phyloP scores from a whole-genome alignment of 2,888 invertebrate species.

The Syrphus vitripennis region DNA sequence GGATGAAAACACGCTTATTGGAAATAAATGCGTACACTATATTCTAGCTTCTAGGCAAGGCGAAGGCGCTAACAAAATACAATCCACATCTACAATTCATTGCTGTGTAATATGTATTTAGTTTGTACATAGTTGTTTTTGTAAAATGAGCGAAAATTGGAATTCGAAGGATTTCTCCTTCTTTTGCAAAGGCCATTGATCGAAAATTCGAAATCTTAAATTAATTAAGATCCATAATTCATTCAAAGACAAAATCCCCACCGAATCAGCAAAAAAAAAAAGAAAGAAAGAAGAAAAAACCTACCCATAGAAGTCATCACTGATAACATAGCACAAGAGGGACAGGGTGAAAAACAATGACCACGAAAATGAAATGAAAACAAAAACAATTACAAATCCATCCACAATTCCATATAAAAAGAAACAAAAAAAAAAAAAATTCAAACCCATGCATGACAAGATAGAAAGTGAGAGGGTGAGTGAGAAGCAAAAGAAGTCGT shows the following conservation, averaged over 20 bases:
- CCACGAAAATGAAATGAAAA: conserved; percentile 37
- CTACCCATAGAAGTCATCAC: not conserved
- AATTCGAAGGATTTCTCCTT: conserved; percentile 9
- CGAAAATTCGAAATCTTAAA: conserved; percentile 28
- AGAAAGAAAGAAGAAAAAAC: no score
- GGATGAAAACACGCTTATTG: conserved; percentile 30
- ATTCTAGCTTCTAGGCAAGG: not conserved
- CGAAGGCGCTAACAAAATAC: not conserved
- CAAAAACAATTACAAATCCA: conserved; percentile 31
- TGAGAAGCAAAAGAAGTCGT: not conserved
- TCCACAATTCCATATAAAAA: not conserved
- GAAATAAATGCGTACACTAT: conserved; percentile 13
- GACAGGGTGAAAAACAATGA: not conserved
- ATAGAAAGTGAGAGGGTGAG: conserved; percentile 1
- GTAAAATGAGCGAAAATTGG: not conserved
- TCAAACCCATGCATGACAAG: not conserved
- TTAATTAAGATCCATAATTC: conserved; percentile 33
- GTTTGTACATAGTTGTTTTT: not conserved
- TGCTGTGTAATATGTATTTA: not conserved
- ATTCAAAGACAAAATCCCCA: not conserved
- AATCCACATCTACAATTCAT: conserved; percentile 51
- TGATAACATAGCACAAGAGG: not conserved
- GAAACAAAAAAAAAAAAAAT: not conserved
- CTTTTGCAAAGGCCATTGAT: conserved; percentile 37
- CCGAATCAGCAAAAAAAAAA: no score